A percentile compares a stretch with the other conserved stretches of the same genome.
Conservation (phyloP, 2,113 vertebrate genomes). For the Coryphaenoides rupestris region DNA sequence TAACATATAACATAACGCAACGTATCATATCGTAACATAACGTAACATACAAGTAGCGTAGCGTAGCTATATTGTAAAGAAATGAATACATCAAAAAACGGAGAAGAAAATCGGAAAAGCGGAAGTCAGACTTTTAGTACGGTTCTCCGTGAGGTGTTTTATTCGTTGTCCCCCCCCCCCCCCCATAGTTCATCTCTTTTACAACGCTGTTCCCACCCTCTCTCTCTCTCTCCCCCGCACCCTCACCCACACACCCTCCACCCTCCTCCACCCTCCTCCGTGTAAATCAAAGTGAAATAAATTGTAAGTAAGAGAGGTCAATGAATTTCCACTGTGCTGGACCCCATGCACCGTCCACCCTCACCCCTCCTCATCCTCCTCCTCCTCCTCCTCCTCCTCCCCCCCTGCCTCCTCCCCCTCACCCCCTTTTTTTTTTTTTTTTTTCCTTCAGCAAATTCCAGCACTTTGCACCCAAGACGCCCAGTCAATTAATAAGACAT, state of each 20-base stretch:
- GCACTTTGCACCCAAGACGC: constrained; percentile 70
- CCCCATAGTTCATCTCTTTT: constrained; percentile 17
- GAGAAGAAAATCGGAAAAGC: no score
- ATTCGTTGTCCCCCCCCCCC: constrained; percentile 36
- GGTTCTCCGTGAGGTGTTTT: no score
- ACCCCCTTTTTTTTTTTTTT: constrained; percentile 29
- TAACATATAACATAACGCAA: no score
- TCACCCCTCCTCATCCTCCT: constrained; percentile 18
- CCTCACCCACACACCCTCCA: neutral
- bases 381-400: constrained; percentile 9
- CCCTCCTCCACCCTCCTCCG: neutral
- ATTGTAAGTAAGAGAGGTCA: constrained; percentile 35
- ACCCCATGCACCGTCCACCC: no score
- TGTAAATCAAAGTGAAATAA: constrained; percentile 58
- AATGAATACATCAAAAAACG: no score
- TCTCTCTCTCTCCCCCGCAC: no score
- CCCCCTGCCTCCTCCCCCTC: constrained; percentile 10
- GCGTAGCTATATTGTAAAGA: no score
- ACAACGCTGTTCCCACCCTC: neutral
- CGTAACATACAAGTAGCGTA: no score
- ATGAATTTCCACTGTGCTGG: constrained; percentile 30
- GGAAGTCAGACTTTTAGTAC: no score
- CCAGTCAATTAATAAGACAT: constrained; percentile 85
- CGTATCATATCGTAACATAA: no score
- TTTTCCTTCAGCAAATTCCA: constrained; percentile 75